Base-by-base conservation (phyloP, 1,140 invertebrate species). In the Psix sp. region DNA sequence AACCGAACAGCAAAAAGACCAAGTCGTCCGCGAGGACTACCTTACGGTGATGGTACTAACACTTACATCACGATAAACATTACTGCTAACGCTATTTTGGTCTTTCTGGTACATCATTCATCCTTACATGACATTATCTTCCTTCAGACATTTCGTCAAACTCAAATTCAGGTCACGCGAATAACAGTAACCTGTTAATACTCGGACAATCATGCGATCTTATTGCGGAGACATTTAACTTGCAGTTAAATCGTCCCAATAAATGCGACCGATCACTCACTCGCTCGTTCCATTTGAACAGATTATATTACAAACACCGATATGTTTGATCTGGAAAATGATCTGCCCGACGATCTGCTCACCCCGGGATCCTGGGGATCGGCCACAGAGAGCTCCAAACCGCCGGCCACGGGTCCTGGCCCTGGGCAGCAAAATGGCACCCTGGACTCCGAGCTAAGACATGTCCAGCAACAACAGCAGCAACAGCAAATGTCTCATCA, bases 271-370 rank as follows among this genome's bases (percentile, higher is more conserved):
- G 26, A n/a, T 7, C 7, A 10, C 26, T 29, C 26, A 29, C n/a
- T 29, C 1, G 7, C 33, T 35, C 11, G 33, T 6, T 35, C 5
- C 13, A 4, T 67, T 39, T 31, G 29, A 60, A 62, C 57, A 87
- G 86, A 87, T 86, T 87, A 84, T 76, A 86, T 94, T 83, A 91
- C 92, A 59, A 93, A 92, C 87, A 90, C 91, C 80, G 93, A 94
- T 82, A 93, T 94, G 91, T 94, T 94, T 84, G 93, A 94, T 88
- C 89, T 96, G 84, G 95, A 96, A 88, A 95, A 96, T 88, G 94
- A 96, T 86, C 90, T 98, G 62, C 96, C 96, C 24, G 95, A 97
- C 89, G 96, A 97, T 87, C 88, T 98, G 45, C 93, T 96, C 80
- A 89, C 90, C 10, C 89, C 91, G 18, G 89, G 90, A 36, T 90